Conservation (phyloP, 2,113 vertebrate genomes). For the Elanoides forficatus region DNA sequence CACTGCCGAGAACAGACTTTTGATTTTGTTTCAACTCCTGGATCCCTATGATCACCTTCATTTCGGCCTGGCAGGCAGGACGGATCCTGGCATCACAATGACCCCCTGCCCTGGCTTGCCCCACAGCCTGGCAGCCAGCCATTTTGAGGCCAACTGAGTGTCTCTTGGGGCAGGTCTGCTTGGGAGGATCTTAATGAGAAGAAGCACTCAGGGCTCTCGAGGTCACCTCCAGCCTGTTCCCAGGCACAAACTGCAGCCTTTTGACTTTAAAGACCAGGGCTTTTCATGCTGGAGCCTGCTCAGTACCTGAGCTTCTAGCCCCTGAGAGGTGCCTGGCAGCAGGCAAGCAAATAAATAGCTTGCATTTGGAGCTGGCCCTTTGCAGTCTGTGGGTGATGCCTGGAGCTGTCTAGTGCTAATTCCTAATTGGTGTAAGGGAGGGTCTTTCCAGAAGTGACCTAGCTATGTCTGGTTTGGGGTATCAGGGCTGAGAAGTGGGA, state of each 20-base stretch:
- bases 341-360: neutral
- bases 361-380: neutral
- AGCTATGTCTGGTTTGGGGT: neutral
- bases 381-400: neutral
- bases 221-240: neutral
- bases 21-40: neutral
- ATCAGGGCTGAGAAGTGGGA: neutral
- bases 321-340: neutral
- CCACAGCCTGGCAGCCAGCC: neutral
- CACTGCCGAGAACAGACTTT: accelerated
- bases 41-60: neutral
- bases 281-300: neutral
- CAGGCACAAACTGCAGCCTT: neutral
- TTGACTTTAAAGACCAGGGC: neutral
- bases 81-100: neutral
- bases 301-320: neutral
- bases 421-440: neutral
- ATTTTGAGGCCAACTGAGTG: neutral
- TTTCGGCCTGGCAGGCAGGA: neutral
- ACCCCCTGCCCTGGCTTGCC: neutral
- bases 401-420: neutral
- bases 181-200: neutral
- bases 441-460: neutral
- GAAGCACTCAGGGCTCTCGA: neutral
- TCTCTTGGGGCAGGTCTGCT: neutral